Evolutionary conservation across 2,797 vertebrate genomes (phyloP), one percentile per base, ranked within the genome.

Genomic region (Melopsittacus undulatus): DNA sequence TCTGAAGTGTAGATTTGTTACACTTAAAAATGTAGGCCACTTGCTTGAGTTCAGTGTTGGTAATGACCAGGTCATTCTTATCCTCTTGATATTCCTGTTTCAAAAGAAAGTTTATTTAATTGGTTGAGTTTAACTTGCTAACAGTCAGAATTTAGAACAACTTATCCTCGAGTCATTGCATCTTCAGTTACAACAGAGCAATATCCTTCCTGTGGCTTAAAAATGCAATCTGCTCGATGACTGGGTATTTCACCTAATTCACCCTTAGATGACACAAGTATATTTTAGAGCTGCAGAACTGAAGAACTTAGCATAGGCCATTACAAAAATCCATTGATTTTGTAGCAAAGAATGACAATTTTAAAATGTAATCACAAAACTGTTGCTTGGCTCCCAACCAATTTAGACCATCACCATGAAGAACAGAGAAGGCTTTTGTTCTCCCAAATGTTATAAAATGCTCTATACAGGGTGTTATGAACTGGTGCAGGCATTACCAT

Each of bases 11-110:
- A 83, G 98, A 99, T 97, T 98, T 98, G 97, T 97, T 98, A 94
- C 99, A 99, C 89, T 97, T 98, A 94, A 99, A 99, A 97, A 99
- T 97, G 78, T 99, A 99, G 45, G 97, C 99, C 96, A 99, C 99
- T 97, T 99, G 99, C 95, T 98, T 99, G 42, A 99, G 98, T 97
- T 99, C 99, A 2, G 99, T 98, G 89, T 99, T 98, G 78, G 98
- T 98, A 69, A 99, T 99, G 95, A 99, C 93, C 94, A 99, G 98
- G 96, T 99, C 98, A 45, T 98, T 98, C 89, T 97, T 98, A 97
- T 99, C 98, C 81, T 99, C 98, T 98, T 99, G 99, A 97, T 99
- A 98, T 95, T 99, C 99, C 99, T 99, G 11, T 96, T 92, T 93
- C 54, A 95, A 94, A 95, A 95, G 83, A 90, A 90, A 95, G 69